Evolutionary conservation across 2,888 invertebrate genomes (phyloP), one percentile per base, ranked within the genome.

Genomic region (Heteromurus nitidus): DNA sequence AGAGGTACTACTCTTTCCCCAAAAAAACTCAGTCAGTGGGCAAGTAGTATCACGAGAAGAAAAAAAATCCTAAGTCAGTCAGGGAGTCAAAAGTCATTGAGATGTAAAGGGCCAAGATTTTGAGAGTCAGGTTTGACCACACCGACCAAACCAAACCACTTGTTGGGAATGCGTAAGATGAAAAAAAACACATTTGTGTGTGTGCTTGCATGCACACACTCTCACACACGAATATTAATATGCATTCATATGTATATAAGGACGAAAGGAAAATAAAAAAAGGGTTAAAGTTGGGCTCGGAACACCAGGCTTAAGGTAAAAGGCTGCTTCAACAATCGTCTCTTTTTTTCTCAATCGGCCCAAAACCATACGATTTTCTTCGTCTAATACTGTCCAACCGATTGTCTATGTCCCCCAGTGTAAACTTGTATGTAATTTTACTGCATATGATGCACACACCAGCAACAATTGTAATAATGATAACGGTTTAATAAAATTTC

Each of bases 51-150:
- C 60, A 36, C 1, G 30, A 31, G 44, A 28, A 70, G 65, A 72
- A 79, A 79, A 75, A 80, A 80, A 44, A 55, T 55, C 18, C 50
- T 28, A 73, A 80, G 72, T 80, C 80, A 80, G 80, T 80, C 80
- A 80, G 62, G 80, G 80, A 80, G 80, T 80, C 80, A 80, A 80
- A 80, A 80, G 80, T 80, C 80, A 80, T 73, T 73, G 72, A 80
- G 80, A 80, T 68, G 67, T 28, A 60, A 55, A 79, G 36, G 24
- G 18, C 50, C 47, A 70, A 44, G 55, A n/a, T n/a, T 26, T 53
- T 36, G 65, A 70, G 70, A 79, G 80, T 80, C 80, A 73, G 80
- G 80, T 80, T 80, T 80, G 72, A 79, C 79, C 79, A 80, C 80
- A 80, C 64, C 68, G 68, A 80, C 80, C 60, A 72, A 73, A 80